Conservation (phyloP, 2,113 vertebrate genomes). For the Campylomormyrus tamandua region DNA sequence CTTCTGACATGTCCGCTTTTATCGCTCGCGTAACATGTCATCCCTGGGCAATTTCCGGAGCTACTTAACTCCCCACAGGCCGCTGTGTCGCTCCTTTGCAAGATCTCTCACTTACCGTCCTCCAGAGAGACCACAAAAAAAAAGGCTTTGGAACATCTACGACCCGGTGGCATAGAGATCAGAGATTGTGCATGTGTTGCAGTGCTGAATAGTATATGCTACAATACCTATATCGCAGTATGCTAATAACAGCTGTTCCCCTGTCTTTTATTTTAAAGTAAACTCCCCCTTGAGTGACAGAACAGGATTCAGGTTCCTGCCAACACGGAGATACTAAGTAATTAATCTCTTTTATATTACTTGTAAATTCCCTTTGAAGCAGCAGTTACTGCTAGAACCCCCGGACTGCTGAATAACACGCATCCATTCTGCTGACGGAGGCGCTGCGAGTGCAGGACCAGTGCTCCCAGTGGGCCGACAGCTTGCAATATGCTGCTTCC, state of each 20-base stretch:
- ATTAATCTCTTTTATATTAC: not conserved
- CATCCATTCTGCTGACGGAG: not conserved
- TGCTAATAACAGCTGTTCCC: not conserved
- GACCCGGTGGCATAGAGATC: not conserved
- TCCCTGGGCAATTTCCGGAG: not conserved
- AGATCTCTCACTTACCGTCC: not conserved
- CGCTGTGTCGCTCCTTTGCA: not conserved
- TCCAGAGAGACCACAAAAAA: not conserved
- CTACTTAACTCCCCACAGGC: not conserved
- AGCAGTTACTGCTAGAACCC: not conserved
- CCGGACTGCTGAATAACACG: not conserved
- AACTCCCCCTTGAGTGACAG: slow-evolving; percentile 1
- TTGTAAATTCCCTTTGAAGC: not conserved
- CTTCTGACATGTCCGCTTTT: not conserved
- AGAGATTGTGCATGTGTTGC: not conserved
- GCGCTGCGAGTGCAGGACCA: not conserved
- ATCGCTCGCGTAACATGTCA: not conserved
- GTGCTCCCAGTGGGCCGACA: not conserved
- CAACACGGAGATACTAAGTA: not conserved
- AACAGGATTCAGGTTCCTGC: not conserved
- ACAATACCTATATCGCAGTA: not conserved
- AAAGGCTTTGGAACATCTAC: not conserved
- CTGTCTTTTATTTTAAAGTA: not conserved
- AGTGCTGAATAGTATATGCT: not conserved
- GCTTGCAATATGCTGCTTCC: not conserved